phyloP scores from a whole-genome alignment of 2,113 vertebrate genomes.

The Gymnocephalus cernua region DNA sequence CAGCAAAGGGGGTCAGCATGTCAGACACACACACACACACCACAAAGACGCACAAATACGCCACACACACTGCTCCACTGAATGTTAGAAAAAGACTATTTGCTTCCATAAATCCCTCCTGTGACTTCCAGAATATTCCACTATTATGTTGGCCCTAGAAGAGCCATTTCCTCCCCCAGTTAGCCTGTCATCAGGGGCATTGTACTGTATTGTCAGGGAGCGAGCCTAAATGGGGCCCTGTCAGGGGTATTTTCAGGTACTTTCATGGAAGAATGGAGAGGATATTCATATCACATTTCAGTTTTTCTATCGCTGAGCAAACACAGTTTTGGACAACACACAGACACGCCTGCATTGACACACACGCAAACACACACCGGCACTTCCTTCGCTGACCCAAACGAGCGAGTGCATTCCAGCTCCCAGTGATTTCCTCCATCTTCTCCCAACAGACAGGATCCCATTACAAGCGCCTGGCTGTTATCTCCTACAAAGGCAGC shows the following conservation, averaged over 20 bases:
- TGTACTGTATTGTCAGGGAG: slow-evolving; percentile 72
- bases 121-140: slow-evolving; percentile 73
- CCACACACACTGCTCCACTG: slow-evolving; percentile 28
- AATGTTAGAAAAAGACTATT: slow-evolving; percentile 62
- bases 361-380: slow-evolving; percentile 41
- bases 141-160: slow-evolving; percentile 65
- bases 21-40: slow-evolving; percentile 40
- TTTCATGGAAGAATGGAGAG: slow-evolving; percentile 76
- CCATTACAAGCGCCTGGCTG: slow-evolving; percentile 68
- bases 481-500: slow-evolving; percentile 57
- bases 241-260: slow-evolving; percentile 75
- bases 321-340: slow-evolving; percentile 61
- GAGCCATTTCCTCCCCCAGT: slow-evolving; percentile 79
- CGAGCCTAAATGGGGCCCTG: slow-evolving; percentile 69
- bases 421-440: slow-evolving; percentile 71
- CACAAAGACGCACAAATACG: slow-evolving; percentile 41
- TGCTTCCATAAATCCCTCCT: slow-evolving; percentile 71
- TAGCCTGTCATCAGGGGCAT: slow-evolving; percentile 79
- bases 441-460: slow-evolving; percentile 76
- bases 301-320: slow-evolving; percentile 68
- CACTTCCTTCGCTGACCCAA: slow-evolving; percentile 75
- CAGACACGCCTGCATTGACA: slow-evolving; percentile 23
- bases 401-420: slow-evolving; percentile 74
- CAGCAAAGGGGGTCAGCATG: slow-evolving; percentile 64
- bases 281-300: slow-evolving; percentile 83